phyloP scores from a whole-genome alignment of 1,140 invertebrate species.

The Delia radicum region DNA sequence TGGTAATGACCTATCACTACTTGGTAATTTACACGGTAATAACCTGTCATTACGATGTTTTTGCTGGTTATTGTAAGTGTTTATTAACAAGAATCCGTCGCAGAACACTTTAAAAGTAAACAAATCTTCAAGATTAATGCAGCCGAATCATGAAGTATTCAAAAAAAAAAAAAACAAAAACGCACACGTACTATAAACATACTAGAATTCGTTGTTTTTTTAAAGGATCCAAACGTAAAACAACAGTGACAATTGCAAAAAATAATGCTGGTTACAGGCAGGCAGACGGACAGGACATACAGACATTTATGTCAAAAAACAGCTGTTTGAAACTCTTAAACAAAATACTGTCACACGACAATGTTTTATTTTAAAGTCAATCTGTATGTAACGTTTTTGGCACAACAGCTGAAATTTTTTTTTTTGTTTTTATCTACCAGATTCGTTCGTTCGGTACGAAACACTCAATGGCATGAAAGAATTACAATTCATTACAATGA shows the following conservation, averaged over 20 bases:
- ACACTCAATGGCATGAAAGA: too few species aligned
- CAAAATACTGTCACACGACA: constrained; percentile 14
- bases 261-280: background rate
- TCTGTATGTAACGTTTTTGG: background rate
- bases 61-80: too few species aligned
- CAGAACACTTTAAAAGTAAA: too few species aligned
- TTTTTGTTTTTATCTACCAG: background rate
- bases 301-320: background rate
- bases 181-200: background rate
- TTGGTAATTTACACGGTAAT: too few species aligned
- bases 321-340: background rate
- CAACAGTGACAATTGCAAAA: background rate
- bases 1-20: too few species aligned
- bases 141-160: too few species aligned
- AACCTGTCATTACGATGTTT: too few species aligned
- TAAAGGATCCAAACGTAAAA: background rate
- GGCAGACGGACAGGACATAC: background rate
- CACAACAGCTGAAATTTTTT: constrained; percentile 16
- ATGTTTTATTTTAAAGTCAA: background rate
- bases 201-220: background rate
- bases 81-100: too few species aligned
- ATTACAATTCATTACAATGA: too few species aligned
- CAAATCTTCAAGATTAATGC: too few species aligned
- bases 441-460: background rate
- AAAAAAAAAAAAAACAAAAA: background rate